Conservation (phyloP, 1,140 invertebrate species). For the Drosophila ambigua region DNA sequence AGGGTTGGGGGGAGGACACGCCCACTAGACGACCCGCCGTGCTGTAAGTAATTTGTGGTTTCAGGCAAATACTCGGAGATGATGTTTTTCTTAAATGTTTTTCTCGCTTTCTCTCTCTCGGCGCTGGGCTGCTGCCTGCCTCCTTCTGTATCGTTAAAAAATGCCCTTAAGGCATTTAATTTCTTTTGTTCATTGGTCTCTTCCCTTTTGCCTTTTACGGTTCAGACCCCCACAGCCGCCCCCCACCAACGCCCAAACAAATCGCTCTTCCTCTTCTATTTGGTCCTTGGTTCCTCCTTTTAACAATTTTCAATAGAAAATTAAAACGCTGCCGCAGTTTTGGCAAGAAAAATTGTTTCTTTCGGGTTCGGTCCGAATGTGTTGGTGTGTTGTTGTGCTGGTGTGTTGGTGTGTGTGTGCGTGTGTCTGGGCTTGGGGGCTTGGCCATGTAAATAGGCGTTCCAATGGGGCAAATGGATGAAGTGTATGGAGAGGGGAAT, state of each 20-base stretch:
- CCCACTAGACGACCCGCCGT: constrained; percentile 72
- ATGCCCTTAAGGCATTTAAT: constrained; percentile 82
- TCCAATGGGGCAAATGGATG: constrained; percentile 7
- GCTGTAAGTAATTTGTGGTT: constrained; percentile 83
- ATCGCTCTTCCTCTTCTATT: constrained; percentile 49
- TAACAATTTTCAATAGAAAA: constrained; percentile 82
- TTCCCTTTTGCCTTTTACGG: constrained; percentile 63
- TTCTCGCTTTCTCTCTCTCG: constrained; percentile 56
- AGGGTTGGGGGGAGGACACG: constrained; percentile 29
- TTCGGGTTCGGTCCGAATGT: constrained; percentile 19
- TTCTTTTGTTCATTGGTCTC: constrained; percentile 78
- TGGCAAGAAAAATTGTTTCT: constrained; percentile 73
- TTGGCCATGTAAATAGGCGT: constrained; percentile 65
- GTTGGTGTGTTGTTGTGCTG: not conserved
- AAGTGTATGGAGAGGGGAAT: constrained; percentile 10
- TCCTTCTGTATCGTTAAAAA: constrained; percentile 77
- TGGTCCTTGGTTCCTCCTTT: constrained; percentile 55
- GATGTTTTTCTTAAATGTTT: constrained; percentile 83
- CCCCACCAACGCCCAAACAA: constrained; percentile 59
- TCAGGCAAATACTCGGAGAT: constrained; percentile 79
- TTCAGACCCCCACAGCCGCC: constrained; percentile 29
- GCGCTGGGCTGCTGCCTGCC: not conserved
- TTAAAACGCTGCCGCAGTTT: constrained; percentile 74
- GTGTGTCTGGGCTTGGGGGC: constrained; percentile 11
- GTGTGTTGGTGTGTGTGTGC: constrained; percentile 16